Evolutionary conservation across 2,888 invertebrate species (phyloP).

Genomic region (Hirudinaria manillensis): DNA sequence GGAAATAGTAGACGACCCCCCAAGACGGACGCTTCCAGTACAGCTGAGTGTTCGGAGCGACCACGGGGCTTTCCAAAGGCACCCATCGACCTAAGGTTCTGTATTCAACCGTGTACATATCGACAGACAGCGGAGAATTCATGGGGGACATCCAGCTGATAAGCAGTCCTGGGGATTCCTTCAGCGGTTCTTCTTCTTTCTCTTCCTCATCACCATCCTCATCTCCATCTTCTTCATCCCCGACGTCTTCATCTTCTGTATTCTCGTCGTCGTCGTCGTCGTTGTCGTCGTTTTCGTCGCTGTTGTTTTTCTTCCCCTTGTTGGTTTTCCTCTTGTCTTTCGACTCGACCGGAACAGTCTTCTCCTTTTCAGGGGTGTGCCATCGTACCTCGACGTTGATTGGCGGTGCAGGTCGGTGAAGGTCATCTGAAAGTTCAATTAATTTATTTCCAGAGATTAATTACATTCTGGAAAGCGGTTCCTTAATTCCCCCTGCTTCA

Average conservation of each 20-base stretch:
- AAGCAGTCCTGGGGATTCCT: constrained; percentile 5
- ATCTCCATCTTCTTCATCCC: background rate
- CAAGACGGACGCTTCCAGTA: constrained; percentile 25
- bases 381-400: background rate
- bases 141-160: constrained; percentile 24
- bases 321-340: background rate
- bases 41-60: constrained; percentile 12
- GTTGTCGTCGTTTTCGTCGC: background rate
- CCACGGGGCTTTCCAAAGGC: constrained; percentile 17
- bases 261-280: background rate
- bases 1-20: constrained; percentile 21
- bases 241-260: background rate
- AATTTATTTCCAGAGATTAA: background rate
- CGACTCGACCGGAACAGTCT: background rate
- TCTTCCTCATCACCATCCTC: background rate
- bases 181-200: background rate
- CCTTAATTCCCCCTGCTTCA: too few species aligned
- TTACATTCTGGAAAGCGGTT: too few species aligned
- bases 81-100: constrained; percentile 24
- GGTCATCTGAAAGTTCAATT: background rate
- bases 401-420: background rate
- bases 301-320: background rate
- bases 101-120: constrained; percentile 26
- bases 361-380: background rate
- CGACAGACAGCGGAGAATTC: background rate